Base-by-base conservation (phyloP, 1,140 invertebrate species). In the Dendrolimus punctatus region DNA sequence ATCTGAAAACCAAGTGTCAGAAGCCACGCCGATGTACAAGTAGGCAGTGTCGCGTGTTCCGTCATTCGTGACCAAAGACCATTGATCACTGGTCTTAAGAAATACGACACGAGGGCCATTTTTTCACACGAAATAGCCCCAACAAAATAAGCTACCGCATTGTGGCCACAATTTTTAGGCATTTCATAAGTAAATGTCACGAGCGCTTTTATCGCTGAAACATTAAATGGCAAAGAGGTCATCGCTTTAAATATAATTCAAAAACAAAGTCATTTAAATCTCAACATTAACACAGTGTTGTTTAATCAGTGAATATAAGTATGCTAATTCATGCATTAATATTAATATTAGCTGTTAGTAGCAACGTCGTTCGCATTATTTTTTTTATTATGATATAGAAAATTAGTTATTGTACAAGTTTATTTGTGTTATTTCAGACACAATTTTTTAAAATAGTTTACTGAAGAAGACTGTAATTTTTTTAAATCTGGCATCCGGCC, bases 91-190 rank as follows among this genome's bases (percentile, higher is more conserved):
- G 57, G 66, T 66, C 71, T 71, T 71, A 57, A 61, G 62, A 76
- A 74, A 76, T 79, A 75, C 71, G 61, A 64, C 62, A 62, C 60
- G 67, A 74, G 72, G 64, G 74, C 76, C 74, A 76, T 67, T 76
- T 76, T 76, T 76, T 79, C 64, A 75, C 70, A 71, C 73, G 66
- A 68, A 71, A 56, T 55, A 61, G 52, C 62, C 62, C 64, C 54
- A 48, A 51, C 50, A 40, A 50, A 56, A 46, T 41, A 51, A 51
- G 49, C 8, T 50, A 40, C 36, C 47, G 53, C 40, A 49, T 36
- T 49, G 40, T 39, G 38, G n/a, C 41, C 6, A 7, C 39, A 39
- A 46, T 10, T 56, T 46, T 48, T 55, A 40, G 39, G 36, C 7
- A 40, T 56, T 56, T 42, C 39, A 51, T 45, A 39, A 46, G 23